Conservation (phyloP, 2,888 invertebrate species). For the Melangyna quadrimaculata region DNA sequence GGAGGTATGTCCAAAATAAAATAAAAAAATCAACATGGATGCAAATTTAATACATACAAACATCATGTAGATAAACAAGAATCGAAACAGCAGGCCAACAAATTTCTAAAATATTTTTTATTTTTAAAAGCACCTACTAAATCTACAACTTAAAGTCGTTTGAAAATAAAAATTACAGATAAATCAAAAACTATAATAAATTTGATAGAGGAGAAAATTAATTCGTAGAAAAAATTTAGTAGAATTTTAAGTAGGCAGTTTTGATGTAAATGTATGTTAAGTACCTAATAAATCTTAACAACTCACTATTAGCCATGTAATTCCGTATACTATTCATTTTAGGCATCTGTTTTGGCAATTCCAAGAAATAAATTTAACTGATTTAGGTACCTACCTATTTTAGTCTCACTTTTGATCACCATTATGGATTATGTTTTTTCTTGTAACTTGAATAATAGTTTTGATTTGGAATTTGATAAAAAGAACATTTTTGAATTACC, state of each 20-base stretch:
- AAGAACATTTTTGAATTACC: background rate
- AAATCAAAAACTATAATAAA: background rate
- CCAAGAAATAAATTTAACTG: background rate
- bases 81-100: no score
- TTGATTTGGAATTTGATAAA: background rate
- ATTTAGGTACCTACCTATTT: background rate
- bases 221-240: background rate
- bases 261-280: constrained; percentile 8
- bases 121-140: background rate
- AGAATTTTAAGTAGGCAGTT: background rate
- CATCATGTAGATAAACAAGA: no score
- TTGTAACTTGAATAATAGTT: background rate
- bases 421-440: background rate
- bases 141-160: background rate
- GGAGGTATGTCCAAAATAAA: background rate
- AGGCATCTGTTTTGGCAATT: background rate
- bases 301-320: background rate
- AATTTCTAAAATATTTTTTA: background rate
- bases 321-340: background rate
- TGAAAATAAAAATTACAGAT: background rate
- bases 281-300: constrained; percentile 3
- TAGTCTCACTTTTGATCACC: background rate
- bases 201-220: background rate
- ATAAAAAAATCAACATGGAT: constrained; percentile 17
- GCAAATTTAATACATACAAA: background rate